Percentiles rank a stretch among this genome's conserved stretches.
phyloP scores from a whole-genome alignment of 2,113 vertebrate genomes.

The Mustela nigripes region DNA sequence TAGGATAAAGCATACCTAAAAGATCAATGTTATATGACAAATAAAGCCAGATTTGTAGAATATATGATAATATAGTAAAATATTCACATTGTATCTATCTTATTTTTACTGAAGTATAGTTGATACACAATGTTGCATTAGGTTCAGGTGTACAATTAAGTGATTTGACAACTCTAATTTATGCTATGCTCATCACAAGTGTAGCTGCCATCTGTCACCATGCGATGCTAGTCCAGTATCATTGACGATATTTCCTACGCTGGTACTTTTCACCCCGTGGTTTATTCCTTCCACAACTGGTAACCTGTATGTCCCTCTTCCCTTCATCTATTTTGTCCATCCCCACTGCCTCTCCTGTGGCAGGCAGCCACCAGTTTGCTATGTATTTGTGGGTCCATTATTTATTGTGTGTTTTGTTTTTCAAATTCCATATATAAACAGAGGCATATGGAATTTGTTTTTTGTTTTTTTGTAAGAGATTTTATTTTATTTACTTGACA shows the following conservation, averaged over 20 bases:
- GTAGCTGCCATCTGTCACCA: not conserved
- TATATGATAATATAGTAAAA: not conserved
- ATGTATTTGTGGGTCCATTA: not conserved
- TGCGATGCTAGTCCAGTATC: not conserved
- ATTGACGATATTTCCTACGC: not conserved
- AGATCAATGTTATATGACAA: not conserved
- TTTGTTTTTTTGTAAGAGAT: no score
- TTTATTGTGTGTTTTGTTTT: not conserved
- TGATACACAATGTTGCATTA: not conserved
- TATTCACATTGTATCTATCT: not conserved
- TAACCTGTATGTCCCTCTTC: not conserved
- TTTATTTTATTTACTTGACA: no score
- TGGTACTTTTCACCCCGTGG: not conserved
- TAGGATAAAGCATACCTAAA: not conserved
- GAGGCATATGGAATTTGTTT: not conserved
- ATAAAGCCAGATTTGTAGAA: not conserved
- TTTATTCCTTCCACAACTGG: not conserved
- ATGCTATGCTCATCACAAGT: not conserved
- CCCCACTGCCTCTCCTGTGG: not conserved
- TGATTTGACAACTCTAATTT: not conserved
- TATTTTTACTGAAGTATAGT: not conserved
- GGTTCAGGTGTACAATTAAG: not conserved
- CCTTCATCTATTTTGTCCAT: not conserved
- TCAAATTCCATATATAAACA: not conserved
- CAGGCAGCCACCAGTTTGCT: not conserved